Base-by-base conservation (phyloP, 1,140 invertebrate species). In the Mycetomoellerius zeteki region DNA sequence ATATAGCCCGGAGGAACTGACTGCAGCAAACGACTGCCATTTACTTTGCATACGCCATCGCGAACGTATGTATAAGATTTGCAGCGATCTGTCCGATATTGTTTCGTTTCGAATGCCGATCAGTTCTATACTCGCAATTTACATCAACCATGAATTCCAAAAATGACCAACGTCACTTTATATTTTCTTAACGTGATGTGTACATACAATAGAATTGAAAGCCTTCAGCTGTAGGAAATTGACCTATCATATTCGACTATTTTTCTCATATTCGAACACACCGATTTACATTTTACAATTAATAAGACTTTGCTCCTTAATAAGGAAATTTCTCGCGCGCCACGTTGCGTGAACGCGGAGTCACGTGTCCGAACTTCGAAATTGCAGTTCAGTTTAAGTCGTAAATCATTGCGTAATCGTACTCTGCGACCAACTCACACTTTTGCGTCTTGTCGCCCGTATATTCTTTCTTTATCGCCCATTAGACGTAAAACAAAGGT, bases 41-140 rank as follows among this genome's bases (percentile, higher is more conserved):
- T 65, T 86, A 60, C 58, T 90, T 89, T 90, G 67, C 72, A 86
- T 90, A 89, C 27, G 54, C 82, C 76, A 88, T 77, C 52, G 60
- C 67, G 24, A 67, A 82, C 78, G 73, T 86, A 77, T 87, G 85
- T 86, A 86, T 86, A 84, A 90, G 87, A 90, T 90, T 86, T 84
- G 88, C 82, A 33, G 54, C 64, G 69, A 24, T 50, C 65, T 24
- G 27, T 27, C 71, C 72, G 73, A 89, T 89, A 86, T 71, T 82
- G 47, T 81, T 86, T 81, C 33, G 67, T 58, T 80, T 86, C 78
- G 78, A 50, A 75, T 71, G 30, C 69, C 76, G 73, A 67, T 65
- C 64, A 16, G 24, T 73, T 86, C 62, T 58, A 52, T 60, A 19
- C 24, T 47, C 37, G n/a, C 24, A 37, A 54, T 64, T 65, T 72